phyloP scores from a whole-genome alignment of 2,888 invertebrate genomes.

The Magallana nippona region DNA sequence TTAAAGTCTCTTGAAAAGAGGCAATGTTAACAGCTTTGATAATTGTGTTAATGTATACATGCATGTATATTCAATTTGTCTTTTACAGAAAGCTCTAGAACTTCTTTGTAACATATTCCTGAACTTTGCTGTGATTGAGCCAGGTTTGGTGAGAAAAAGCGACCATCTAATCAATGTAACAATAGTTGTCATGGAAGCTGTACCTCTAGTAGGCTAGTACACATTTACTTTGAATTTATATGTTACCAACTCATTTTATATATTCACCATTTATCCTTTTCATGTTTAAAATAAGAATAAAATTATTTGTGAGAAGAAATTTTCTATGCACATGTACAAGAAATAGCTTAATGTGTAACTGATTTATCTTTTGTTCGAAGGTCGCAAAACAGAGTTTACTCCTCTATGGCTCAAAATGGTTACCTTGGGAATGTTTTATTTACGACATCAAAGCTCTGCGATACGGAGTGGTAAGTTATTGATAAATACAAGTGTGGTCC shows the following conservation, averaged over 20 bases:
- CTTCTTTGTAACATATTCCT: slow-evolving; percentile 94
- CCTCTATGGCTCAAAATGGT: slow-evolving; percentile 55
- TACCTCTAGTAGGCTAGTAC: slow-evolving; percentile 55
- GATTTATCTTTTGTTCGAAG: slow-evolving; percentile 44
- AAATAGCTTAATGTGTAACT: too few species aligned
- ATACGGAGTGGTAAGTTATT: slow-evolving; percentile 31
- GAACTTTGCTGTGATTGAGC: slow-evolving; percentile 94
- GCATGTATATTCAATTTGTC: neutral
- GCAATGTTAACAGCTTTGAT: too few species aligned
- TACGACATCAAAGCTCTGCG: slow-evolving; percentile 51
- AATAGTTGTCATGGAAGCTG: slow-evolving; percentile 53
- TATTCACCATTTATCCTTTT: too few species aligned
- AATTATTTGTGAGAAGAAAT: too few species aligned
- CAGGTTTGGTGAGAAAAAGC: slow-evolving; percentile 89
- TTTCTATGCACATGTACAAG: too few species aligned
- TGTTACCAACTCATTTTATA: too few species aligned
- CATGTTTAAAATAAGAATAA: too few species aligned
- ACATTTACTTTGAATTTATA: neutral
- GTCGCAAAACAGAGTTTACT: slow-evolving; percentile 42
- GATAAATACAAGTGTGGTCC: too few species aligned
- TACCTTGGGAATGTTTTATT: slow-evolving; percentile 60
- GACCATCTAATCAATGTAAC: slow-evolving; percentile 88
- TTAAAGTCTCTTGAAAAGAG: too few species aligned
- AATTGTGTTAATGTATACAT: too few species aligned
- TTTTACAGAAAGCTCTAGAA: slow-evolving; percentile 85